These are phyloP conservation scores for Trachelus stipa DNA, from an alignment of 2,888 invertebrate species.

Conservation along the genomic window DNA sequence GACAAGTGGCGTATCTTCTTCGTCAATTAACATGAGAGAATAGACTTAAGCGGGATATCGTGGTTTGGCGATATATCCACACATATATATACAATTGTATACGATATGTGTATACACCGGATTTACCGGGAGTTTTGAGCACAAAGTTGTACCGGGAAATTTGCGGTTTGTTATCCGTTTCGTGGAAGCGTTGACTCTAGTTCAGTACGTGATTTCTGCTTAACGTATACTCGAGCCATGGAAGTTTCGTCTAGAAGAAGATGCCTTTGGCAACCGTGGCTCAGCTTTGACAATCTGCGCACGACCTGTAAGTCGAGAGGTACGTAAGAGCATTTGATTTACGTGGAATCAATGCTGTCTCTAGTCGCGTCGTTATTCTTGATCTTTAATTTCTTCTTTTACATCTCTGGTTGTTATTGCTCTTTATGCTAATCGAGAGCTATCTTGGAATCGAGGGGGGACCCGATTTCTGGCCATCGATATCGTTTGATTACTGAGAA, in stretches of 20 bases:
- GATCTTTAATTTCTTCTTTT: not conserved
- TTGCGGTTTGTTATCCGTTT: conserved; percentile 11
- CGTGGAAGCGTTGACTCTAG: conserved; percentile 3
- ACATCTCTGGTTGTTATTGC: not conserved
- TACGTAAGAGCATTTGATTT: conserved; percentile 35
- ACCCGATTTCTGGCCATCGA: not conserved
- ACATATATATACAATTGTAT: not conserved
- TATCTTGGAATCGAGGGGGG: not conserved
- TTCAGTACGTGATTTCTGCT: conserved; percentile 21
- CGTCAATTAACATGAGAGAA: not conserved
- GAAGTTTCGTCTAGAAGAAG: conserved; percentile 50
- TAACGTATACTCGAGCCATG: conserved; percentile 34
- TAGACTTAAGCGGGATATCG: not conserved
- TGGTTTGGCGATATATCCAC: not conserved
- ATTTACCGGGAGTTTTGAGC: not conserved
- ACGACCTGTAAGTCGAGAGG: conserved; percentile 44
- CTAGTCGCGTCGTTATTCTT: conserved; percentile 11
- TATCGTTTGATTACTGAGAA: not conserved
- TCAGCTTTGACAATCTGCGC: conserved; percentile 44
- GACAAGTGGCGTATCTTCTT: not conserved
- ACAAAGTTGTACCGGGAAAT: conserved; percentile 1
- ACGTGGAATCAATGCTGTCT: not conserved
- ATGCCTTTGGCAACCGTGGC: conserved; percentile 63
- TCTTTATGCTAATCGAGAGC: not conserved
- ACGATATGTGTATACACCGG: not conserved